phyloP scores from a whole-genome alignment of 2,888 invertebrate species.

The Cotesia congregata region DNA sequence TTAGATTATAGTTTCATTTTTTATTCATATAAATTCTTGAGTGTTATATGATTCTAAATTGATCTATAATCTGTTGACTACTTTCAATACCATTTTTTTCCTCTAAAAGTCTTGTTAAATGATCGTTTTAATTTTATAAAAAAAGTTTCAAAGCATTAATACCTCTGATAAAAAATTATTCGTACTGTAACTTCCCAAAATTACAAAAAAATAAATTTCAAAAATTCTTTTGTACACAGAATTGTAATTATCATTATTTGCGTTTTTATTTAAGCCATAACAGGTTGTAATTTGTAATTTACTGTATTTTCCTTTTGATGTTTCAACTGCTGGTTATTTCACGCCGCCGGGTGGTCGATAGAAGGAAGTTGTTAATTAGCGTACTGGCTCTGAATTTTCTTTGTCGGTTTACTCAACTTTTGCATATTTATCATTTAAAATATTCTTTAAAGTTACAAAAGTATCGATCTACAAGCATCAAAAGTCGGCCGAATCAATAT shows the following conservation, averaged over 20 bases:
- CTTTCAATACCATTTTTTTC: too few species aligned
- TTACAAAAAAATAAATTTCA: not conserved
- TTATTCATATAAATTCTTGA: too few species aligned
- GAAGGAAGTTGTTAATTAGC: constrained; percentile 35
- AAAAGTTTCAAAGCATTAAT: too few species aligned
- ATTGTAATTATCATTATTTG: not conserved
- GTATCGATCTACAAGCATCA: not conserved
- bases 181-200: too few species aligned
- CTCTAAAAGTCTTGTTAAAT: too few species aligned
- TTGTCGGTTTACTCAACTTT: not conserved
- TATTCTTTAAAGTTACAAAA: not conserved
- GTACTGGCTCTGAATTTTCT: constrained; percentile 9
- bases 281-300: constrained; percentile 11
- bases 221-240: not conserved
- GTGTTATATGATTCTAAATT: too few species aligned
- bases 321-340: constrained; percentile 1
- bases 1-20: too few species aligned
- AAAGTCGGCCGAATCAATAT: too few species aligned
- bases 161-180: too few species aligned
- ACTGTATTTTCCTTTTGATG: constrained; percentile 17
- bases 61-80: too few species aligned
- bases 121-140: too few species aligned
- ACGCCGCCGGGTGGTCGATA: constrained; percentile 5
- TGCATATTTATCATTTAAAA: not conserved
- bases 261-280: constrained; percentile 2